Base-by-base conservation (phyloP, 2,113 vertebrate species). In the Seriola dumerili region DNA sequence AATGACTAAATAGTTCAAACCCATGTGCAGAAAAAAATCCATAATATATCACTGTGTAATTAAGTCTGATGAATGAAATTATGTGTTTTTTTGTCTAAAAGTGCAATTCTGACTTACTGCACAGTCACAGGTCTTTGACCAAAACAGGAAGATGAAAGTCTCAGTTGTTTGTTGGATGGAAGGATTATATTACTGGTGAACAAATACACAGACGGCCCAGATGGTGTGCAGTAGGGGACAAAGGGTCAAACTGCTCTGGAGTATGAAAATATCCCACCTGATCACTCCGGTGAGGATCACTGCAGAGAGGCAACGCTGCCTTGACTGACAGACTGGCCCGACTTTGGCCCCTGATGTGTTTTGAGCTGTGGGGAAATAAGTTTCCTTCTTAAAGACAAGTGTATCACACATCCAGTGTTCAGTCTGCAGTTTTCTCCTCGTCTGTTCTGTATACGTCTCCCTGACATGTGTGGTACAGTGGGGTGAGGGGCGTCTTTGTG, bases 101-200 rank as follows among this genome's bases (percentile, higher is more conserved):
- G 44, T 21, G 19, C 13, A 46, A 4, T 12, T 36, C 50, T 23
- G 21, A 61, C 36, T 76, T 68, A 23, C 8, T 63, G 46, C 25
- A 72, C 75, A 77, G 48, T 68, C 0, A 11, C 57, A 54, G 50
- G 42, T 58, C 46, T 75, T 69, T 25, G 40, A 83, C 61, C 17
- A 34, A 72, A 84, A 66, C 64, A 85, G 85, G 55, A 85, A 86
- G 66, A 59, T 44, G 29, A 84, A 85, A 57, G 17, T 38, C 58
- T 63, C 29, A 4, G 36, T 58, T 91, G 79, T 91, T 91, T 88
- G 84, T 87, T 78, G 54, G 44, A 61, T 54, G 42, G 61, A 76
- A 66, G 81, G 76, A 78, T 88, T 84, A 48, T 19, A 79, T 90
- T 88, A 34, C 88, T 87, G 80, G 76, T 87, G 71, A 79, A 87